A percentile compares a stretch with the other conserved stretches of the same genome.
phyloP scores from a whole-genome alignment of 2,888 invertebrate genomes.

The Pandemis cinnamomeana region DNA sequence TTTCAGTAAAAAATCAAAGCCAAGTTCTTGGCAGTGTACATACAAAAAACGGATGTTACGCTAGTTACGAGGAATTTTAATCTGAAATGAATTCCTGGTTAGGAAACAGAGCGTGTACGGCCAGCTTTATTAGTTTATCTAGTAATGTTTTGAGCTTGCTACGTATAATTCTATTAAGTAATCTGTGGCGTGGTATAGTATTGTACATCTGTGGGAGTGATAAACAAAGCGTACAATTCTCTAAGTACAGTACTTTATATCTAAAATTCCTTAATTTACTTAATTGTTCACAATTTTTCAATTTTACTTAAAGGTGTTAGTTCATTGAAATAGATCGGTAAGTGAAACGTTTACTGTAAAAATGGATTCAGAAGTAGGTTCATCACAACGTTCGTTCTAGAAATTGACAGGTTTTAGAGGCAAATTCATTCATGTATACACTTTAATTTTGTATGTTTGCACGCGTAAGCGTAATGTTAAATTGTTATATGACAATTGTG shows the following conservation, averaged over 20 bases:
- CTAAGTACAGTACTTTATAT: neutral
- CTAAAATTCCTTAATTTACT: constrained; percentile 9
- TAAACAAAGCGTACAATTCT: constrained; percentile 35
- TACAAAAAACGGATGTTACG: no score
- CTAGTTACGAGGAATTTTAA: no score
- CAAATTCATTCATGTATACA: neutral
- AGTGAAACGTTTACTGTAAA: constrained; percentile 7
- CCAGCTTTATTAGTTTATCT: no score
- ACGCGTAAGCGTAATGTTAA: constrained; percentile 1
- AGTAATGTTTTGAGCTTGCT: no score
- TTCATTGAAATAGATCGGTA: constrained; percentile 10
- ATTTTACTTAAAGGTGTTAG: constrained; percentile 4
- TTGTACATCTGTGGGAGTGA: constrained; percentile 31
- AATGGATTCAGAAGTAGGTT: constrained; percentile 2
- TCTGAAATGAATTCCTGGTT: no score
- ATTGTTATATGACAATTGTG: neutral
- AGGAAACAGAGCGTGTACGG: no score
- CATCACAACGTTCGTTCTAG: constrained; percentile 23
- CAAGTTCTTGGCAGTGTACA: no score
- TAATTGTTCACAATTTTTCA: constrained; percentile 3
- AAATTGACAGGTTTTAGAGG: constrained; percentile 24
- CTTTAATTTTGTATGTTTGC: constrained; percentile 8
- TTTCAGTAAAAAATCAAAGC: no score
- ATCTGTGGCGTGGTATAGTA: neutral
- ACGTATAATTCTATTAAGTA: no score